Evolutionary conservation across 2,113 vertebrate species (phyloP).

Genomic region (Cyprinodon tularosa): DNA sequence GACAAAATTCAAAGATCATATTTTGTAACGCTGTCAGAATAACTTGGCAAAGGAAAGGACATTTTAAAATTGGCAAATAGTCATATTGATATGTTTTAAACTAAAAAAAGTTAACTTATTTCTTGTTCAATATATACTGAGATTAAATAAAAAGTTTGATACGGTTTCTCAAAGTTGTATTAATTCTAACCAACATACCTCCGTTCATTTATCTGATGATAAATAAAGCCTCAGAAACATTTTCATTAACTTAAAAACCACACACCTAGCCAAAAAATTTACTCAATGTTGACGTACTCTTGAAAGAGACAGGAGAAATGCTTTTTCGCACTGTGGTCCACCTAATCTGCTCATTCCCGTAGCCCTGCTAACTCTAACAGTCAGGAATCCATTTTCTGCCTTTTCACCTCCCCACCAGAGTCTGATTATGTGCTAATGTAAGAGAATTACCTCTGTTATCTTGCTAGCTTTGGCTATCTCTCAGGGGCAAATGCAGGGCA

Average conservation of each 20-base stretch:
- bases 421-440: slow-evolving; percentile 78
- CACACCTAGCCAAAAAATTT: background rate
- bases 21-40: too few relatives aligned
- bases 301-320: background rate
- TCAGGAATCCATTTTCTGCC: slow-evolving; percentile 48
- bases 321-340: slow-evolving; percentile 6
- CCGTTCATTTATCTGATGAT: too few relatives aligned
- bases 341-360: slow-evolving; percentile 13
- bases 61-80: too few relatives aligned
- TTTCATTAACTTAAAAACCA: background rate
- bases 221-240: background rate
- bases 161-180: too few relatives aligned
- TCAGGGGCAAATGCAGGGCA: slow-evolving; percentile 74
- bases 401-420: slow-evolving; percentile 34
- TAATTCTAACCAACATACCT: too few relatives aligned
- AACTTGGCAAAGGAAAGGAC: too few relatives aligned
- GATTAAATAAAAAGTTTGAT: too few relatives aligned
- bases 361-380: slow-evolving; percentile 7
- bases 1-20: background rate
- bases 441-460: slow-evolving; percentile 75
- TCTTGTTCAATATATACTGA: too few relatives aligned
- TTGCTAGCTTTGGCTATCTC: slow-evolving; percentile 71
- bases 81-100: too few relatives aligned
- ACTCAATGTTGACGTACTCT: too few relatives aligned
- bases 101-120: too few relatives aligned